A percentile compares a stretch with the other conserved stretches of the same genome.
phyloP scores from a whole-genome alignment of 2,113 vertebrate genomes.

The Lepus americanus region DNA sequence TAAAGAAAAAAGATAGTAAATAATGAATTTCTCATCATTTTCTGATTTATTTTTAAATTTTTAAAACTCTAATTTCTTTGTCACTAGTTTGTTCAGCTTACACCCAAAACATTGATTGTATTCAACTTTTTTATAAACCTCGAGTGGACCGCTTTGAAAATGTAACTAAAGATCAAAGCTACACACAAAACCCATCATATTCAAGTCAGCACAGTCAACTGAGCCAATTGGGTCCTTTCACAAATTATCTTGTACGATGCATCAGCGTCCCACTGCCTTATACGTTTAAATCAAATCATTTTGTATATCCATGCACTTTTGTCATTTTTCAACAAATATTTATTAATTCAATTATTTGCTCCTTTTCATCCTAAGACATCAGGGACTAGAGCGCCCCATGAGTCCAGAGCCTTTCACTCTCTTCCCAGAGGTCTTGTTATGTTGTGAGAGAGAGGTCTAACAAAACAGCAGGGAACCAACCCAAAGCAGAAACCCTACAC shows the following conservation, averaged over 20 bases:
- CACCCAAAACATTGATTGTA: background rate
- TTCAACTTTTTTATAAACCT: background rate
- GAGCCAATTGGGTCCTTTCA: fast-evolving
- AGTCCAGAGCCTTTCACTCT: background rate
- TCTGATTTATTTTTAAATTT: constrained; percentile 30
- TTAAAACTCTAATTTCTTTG: background rate
- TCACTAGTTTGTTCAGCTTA: background rate
- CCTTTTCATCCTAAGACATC: background rate
- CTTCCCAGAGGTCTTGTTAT: background rate
- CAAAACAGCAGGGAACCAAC: background rate
- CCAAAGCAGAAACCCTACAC: too few relatives aligned
- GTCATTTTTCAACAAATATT: background rate
- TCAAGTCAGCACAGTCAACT: background rate
- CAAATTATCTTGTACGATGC: background rate
- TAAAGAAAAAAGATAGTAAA: background rate
- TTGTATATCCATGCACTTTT: too few relatives aligned
- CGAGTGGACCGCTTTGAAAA: background rate
- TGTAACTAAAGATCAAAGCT: background rate
- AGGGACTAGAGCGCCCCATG: background rate
- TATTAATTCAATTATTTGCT: background rate
- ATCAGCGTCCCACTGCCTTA: background rate
- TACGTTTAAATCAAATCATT: background rate
- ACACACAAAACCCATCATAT: background rate
- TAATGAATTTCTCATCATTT: background rate
- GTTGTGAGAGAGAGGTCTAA: background rate